Evolutionary conservation across 2,113 vertebrate species (phyloP).

Genomic region (Pteropus alecto): DNA sequence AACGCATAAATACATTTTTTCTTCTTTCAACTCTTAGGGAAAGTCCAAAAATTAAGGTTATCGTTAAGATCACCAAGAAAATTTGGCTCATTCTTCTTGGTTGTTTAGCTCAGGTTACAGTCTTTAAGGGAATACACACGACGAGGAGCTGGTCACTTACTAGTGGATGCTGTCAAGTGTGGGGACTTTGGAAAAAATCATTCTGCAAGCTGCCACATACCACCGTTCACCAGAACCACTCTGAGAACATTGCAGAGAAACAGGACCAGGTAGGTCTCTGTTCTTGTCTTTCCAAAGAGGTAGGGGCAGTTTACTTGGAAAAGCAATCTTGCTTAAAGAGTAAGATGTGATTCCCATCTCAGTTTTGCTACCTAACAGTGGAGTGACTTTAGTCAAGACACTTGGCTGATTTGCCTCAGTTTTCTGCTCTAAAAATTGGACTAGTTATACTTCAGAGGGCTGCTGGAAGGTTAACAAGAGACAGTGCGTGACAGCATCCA

Average conservation of each 20-base stretch:
- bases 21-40: not conserved
- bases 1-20: fast-evolving
- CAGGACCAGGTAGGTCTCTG: not conserved
- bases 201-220: not conserved
- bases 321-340: not conserved
- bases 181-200: not conserved
- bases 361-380: not conserved
- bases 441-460: not conserved
- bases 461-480: not conserved
- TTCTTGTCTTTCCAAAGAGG: not conserved
- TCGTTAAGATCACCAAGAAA: not conserved
- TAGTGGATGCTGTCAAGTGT: not conserved
- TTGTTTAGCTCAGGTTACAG: not conserved
- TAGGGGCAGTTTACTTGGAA: not conserved
- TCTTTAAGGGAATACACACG: not conserved
- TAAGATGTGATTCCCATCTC: not conserved
- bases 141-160: not conserved
- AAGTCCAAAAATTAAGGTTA: not conserved
- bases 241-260: not conserved
- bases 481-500: not conserved
- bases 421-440: not conserved
- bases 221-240: not conserved
- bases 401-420: not conserved
- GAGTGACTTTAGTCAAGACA: not conserved
- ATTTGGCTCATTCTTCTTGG: not conserved